Evolutionary conservation across 2,797 vertebrate species (phyloP).

Genomic region (Hemibagrus guttatus): DNA sequence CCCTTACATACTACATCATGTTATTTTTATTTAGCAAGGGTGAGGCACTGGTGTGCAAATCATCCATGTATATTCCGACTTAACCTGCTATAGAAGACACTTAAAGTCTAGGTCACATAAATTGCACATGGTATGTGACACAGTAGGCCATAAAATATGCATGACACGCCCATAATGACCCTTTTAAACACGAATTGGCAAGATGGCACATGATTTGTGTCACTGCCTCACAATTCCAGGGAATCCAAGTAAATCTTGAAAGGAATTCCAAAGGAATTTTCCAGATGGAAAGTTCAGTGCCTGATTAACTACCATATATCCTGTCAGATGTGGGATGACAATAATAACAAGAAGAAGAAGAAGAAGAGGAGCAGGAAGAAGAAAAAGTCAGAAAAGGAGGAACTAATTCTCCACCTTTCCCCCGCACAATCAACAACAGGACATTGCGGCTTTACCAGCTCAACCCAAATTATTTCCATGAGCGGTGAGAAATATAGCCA

Average conservation of each 20-base stretch:
- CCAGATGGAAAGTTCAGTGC: not conserved
- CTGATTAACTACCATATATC: not conserved
- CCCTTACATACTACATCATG: not conserved
- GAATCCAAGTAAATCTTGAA: not conserved
- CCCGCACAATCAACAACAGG: not conserved
- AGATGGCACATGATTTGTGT: not conserved
- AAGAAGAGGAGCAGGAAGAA: not conserved
- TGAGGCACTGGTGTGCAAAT: not conserved
- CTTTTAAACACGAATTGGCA: not conserved
- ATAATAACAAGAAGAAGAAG: not conserved
- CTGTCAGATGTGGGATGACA: not conserved
- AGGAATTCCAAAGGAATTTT: not conserved
- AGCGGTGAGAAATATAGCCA: conserved; percentile 20
- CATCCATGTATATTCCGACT: not conserved
- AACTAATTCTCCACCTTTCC: not conserved
- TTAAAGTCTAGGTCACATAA: not conserved
- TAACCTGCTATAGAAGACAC: not conserved
- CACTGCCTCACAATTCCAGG: not conserved
- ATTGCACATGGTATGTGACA: not conserved
- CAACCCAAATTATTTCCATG: conserved; percentile 25
- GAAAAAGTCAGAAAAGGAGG: not conserved
- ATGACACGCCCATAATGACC: not conserved
- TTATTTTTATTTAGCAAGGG: not conserved
- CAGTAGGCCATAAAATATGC: not conserved
- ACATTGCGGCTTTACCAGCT: conserved; percentile 25